Base-by-base conservation (phyloP, 30 jellyfish, hydroid and myxozoan genomes). In the Hydractinia echinata region DNA sequence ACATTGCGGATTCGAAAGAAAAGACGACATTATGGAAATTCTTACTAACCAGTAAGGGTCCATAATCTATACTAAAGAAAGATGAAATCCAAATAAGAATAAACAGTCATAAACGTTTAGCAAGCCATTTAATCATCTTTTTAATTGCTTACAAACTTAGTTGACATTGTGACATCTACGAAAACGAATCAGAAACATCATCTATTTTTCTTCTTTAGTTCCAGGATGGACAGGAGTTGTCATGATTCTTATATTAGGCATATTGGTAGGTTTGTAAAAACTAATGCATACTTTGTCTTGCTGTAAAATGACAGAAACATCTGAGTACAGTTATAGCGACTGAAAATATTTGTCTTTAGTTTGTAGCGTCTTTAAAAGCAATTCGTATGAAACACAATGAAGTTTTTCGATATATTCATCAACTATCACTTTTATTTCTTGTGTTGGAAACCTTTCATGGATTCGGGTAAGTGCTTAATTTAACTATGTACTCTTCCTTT, bases 211-310 rank as follows among this genome's bases (percentile, higher is more conserved):
- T 48, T 21, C 72, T 81, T 10, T 74, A 89, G 97, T 81, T 15
- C 95, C 97, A 15, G 97, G 94, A 30, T 89, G 89, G 87, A 79
- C 93, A 60, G 97, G 97, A 6, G 53, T 80, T 14, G 84, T 83
- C n/a, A 79, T 84, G 95, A 69, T 84, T 51, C 76, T 85, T 11
- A 82, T 85, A 51, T 82, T 89, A n/a, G 85, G 86, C 4, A 76
- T 74, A 58, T 69, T 89, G 81, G 97, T 89, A 85, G 79, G 92
- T 30, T 30, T 30, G 44, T 30, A 30, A 30, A 30, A 30, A 30
- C n/a, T 30, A 30, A 0, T 30, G 44, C 44, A 30, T 0, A 30
- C 2, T 30, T 2, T 30, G 44, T 30, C 44, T 30, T 30, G 44
- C 44, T 30, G 44, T 30, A 1, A 30, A 30, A 30, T 30, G 44